These are phyloP conservation scores for Trachymyrmex septentrionalis DNA, from an alignment of 1,140 invertebrate genomes.

Conservation along the genomic window DNA sequence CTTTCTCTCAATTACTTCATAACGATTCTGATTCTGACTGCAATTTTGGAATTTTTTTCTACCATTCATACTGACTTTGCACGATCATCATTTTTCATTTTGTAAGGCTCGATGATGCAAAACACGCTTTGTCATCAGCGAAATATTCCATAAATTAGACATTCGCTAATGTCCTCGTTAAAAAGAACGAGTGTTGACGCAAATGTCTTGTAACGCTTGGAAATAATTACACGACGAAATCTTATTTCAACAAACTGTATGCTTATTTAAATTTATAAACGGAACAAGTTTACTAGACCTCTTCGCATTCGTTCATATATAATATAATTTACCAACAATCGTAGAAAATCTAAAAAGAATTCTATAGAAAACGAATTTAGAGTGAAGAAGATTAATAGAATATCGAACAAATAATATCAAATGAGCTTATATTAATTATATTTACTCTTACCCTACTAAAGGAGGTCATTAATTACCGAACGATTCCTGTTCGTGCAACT, in stretches of 20 bases:
- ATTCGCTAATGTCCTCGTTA: background rate
- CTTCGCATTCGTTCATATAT: conserved; percentile 18
- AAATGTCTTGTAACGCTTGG: conserved; percentile 38
- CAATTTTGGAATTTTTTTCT: conserved; percentile 64
- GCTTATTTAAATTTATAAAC: conserved; percentile 44
- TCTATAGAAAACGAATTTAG: conserved; percentile 39
- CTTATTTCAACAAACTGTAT: conserved; percentile 15
- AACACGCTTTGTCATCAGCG: conserved; percentile 15
- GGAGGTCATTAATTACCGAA: no score
- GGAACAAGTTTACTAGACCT: conserved; percentile 23
- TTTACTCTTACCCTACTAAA: background rate
- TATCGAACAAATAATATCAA: conserved; percentile 45
- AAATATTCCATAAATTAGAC: conserved; percentile 40
- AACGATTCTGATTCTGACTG: conserved; percentile 72
- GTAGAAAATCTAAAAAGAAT: conserved; percentile 55
- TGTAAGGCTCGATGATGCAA: conserved; percentile 40
- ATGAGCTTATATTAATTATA: background rate
- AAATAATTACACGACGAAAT: conserved; percentile 46
- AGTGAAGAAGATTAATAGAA: conserved; percentile 36
- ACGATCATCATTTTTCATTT: conserved; percentile 65
- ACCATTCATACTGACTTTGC: conserved; percentile 72
- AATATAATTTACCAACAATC: conserved; percentile 40
- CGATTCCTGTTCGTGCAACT: no score
- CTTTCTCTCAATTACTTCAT: conserved; percentile 67
- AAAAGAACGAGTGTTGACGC: background rate